Conservation (phyloP, 2,888 invertebrate species). For the Leptinotarsa rubiginosa region DNA sequence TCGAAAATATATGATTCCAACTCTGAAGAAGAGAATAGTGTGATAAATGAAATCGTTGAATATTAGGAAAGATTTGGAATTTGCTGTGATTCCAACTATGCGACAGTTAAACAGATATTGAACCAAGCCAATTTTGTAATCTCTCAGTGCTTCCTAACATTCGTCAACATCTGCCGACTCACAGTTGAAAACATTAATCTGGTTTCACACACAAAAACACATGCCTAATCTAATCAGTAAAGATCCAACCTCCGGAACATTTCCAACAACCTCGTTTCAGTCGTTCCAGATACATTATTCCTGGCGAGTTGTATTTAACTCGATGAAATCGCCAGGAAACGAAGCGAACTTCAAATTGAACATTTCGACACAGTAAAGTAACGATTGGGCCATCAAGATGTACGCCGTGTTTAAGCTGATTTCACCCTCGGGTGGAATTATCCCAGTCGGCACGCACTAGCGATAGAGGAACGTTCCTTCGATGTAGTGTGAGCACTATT, state of each 20-base stretch:
- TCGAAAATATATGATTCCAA: no score
- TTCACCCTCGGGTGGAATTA: conserved; percentile 65
- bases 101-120: no score
- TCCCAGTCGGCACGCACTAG: conserved; percentile 62
- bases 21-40: no score
- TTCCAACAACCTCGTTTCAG: not conserved
- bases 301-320: conserved; percentile 10
- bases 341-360: conserved; percentile 62
- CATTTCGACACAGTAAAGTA: conserved; percentile 63
- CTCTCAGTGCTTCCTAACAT: no score
- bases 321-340: conserved; percentile 51
- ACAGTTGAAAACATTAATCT: no score
- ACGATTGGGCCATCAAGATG: conserved; percentile 66
- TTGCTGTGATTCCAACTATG: no score
- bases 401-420: conserved; percentile 66
- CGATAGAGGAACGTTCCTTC: conserved; percentile 27
- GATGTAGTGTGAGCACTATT: conserved; percentile 29
- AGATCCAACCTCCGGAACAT: not conserved
- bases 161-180: no score
- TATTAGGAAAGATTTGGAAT: no score
- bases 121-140: no score
- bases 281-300: conserved; percentile 16
- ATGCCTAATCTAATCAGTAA: not conserved
- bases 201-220: not conserved
- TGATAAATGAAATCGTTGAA: no score